Conservation (phyloP, 2,113 vertebrate species). For the Oenanthe melanoleuca region DNA sequence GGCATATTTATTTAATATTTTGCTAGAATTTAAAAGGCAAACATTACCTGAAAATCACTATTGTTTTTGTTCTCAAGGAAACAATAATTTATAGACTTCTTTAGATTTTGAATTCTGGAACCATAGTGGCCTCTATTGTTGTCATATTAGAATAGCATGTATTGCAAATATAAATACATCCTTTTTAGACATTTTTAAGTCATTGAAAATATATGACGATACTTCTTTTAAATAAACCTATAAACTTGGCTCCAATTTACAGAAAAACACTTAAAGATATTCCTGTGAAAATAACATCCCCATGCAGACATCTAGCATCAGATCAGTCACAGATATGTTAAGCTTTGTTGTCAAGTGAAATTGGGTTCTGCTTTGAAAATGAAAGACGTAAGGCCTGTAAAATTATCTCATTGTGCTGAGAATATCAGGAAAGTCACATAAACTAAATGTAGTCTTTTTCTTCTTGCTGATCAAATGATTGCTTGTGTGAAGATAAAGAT, state of each 20-base stretch:
- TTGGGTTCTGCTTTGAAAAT: not conserved
- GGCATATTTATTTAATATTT: slow-evolving; percentile 9
- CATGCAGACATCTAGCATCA: not conserved
- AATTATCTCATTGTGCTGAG: not conserved
- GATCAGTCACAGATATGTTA: not conserved
- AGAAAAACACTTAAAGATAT: not conserved
- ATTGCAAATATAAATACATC: not conserved
- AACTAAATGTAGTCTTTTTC: not conserved
- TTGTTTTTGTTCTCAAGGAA: not conserved
- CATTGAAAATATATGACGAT: not conserved
- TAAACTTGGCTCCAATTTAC: not conserved
- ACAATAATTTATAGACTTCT: not conserved
- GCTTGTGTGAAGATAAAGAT: not conserved
- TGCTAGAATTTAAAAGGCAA: slow-evolving; percentile 21
- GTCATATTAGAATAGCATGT: slow-evolving; percentile 63
- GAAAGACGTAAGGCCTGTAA: not conserved
- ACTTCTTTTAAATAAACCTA: not conserved
- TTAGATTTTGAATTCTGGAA: slow-evolving; percentile 59
- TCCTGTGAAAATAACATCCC: not conserved
- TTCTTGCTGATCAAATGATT: not conserved
- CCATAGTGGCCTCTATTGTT: slow-evolving; percentile 79
- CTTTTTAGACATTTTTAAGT: not conserved
- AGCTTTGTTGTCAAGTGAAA: not conserved
- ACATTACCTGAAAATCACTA: not conserved
- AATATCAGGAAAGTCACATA: not conserved